Base-by-base conservation (phyloP, 2,888 invertebrate species). In the Ptilodon capucinus region DNA sequence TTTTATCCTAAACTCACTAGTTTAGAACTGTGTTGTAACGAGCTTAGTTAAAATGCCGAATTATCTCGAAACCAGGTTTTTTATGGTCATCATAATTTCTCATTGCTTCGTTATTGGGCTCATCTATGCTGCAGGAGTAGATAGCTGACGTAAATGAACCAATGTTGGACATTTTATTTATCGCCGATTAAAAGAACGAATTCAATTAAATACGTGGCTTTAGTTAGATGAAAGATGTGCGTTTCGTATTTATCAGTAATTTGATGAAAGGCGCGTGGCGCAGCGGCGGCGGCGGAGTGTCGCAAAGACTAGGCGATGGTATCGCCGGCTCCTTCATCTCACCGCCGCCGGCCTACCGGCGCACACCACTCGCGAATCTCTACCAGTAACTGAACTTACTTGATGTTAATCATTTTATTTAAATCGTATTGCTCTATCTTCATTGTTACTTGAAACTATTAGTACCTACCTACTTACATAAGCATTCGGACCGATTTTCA, bases 261-360 rank as follows among this genome's bases (percentile, higher is more conserved):
- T 76, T 81, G 85, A 88, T 83, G 82, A 61, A 74, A 79, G 82
- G 78, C 81, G 77, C 79, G 81, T 75, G 84, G 79, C 78, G 74
- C 64, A 74, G 41, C 78, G 79, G 79, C 74, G 76, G 71, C 72
- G 76, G 74, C 72, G 74, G 75, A 76, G 80, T 76, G 81, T 76
- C 59, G 79, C 82, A 85, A 86, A 85, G 84, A 75, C 69, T 52
- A 53, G 53, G 61, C 60, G 88, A 86, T 89, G 59, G 48, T 81
- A 86, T 86, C 87, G 42, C 54, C 32, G 36, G 55, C 64, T 66
- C 79, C 78, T 86, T 88, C 80, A 90, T 88, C 84, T 86, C 60
- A 76, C 89, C 90, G 76, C 89, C 90, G 88, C 77, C 66, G 45
- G 60, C 63, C 68, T 66, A 67, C 71, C 60, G 66, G 64, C 53